These are phyloP conservation scores for Lycopodina hypogea DNA, from an alignment of 37 sponge, comb jelly and placozoan species.

Conservation along the genomic window DNA sequence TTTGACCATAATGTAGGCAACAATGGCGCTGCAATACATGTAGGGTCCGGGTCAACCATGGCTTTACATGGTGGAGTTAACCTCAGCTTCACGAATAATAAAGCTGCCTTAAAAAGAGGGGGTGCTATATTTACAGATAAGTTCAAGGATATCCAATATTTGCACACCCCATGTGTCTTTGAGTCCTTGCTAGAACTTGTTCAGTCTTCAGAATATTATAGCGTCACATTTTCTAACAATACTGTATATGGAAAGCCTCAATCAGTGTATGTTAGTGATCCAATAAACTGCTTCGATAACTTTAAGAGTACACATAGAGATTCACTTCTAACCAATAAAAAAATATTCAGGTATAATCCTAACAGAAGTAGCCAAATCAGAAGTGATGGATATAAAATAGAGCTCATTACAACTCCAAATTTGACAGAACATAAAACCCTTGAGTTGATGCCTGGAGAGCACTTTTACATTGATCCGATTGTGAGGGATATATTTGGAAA, in stretches of 20 bases:
- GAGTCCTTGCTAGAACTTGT: not conserved
- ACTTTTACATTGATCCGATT: not conserved
- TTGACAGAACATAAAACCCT: not conserved
- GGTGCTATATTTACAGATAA: slow-evolving; percentile 1
- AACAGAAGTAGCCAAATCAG: not conserved
- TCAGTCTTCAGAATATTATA: not conserved
- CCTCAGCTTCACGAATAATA: not conserved
- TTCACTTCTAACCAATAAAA: not conserved
- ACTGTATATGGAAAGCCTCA: not conserved
- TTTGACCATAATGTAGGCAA: not conserved
- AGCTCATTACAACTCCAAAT: not conserved
- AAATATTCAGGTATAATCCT: not conserved
- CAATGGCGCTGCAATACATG: not conserved
- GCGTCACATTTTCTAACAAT: not conserved
- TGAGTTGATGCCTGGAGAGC: slow-evolving; percentile 23
- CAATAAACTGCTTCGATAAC: not conserved
- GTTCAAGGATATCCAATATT: not conserved
- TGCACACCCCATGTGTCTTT: not conserved
- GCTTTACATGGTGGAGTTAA: not conserved
- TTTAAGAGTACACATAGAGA: not conserved
- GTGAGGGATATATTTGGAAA: not conserved
- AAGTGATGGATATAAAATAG: not conserved
- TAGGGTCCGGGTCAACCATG: not conserved
- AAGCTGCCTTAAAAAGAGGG: not conserved
- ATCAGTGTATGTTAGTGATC: not conserved